Evolutionary conservation across 2,888 invertebrate genomes (phyloP).

Genomic region (Melinaea menophilus): DNA sequence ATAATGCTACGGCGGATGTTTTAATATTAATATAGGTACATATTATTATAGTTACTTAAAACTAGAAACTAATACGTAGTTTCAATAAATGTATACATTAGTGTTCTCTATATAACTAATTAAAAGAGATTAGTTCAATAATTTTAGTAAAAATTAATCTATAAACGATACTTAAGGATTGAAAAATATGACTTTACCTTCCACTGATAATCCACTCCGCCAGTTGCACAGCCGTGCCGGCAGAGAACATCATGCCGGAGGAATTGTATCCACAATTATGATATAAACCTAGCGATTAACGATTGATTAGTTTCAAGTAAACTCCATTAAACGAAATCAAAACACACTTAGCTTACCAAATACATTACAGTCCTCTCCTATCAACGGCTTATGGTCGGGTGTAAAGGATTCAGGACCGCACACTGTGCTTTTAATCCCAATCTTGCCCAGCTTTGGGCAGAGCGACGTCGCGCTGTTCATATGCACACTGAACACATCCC

Average conservation of each 20-base stretch:
- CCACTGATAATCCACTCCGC: conserved; percentile 91
- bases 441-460: conserved; percentile 84
- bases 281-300: conserved; percentile 79
- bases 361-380: conserved; percentile 86
- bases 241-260: conserved; percentile 94
- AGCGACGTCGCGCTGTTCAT: conserved; percentile 84
- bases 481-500: conserved; percentile 89
- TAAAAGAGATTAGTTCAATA: too few relatives aligned
- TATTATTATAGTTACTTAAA: too few relatives aligned
- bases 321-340: too few relatives aligned
- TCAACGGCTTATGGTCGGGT: conserved; percentile 91
- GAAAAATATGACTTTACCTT: conserved; percentile 47
- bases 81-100: too few relatives aligned
- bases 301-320: too few relatives aligned
- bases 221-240: conserved; percentile 90
- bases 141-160: too few relatives aligned
- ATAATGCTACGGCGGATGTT: too few relatives aligned
- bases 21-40: too few relatives aligned
- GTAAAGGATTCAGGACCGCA: conserved; percentile 96
- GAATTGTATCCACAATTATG: conserved; percentile 95
- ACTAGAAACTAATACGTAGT: too few relatives aligned
- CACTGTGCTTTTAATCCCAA: conserved; percentile 90
- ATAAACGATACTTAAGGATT: too few relatives aligned
- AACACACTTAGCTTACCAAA: conserved; percentile 58
- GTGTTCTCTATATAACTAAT: too few relatives aligned